Percentiles rank a stretch among this genome's conserved stretches.
Evolutionary conservation across 2,113 vertebrate species (phyloP).

Genomic region (Uria aalge): DNA sequence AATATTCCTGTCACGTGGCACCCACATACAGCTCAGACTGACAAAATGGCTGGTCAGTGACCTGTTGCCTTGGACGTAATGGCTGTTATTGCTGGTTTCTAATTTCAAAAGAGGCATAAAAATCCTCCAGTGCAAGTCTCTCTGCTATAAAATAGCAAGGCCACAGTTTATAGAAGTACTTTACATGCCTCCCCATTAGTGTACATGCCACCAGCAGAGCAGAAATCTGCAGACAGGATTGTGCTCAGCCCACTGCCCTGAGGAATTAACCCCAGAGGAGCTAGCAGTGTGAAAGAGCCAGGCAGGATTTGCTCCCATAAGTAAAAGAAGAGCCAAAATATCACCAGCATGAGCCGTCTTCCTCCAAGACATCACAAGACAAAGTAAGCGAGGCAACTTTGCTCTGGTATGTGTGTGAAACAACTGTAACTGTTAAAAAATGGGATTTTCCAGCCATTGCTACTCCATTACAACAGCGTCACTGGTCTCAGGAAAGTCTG

Average conservation of each 20-base stretch:
- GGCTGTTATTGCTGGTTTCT: slow-evolving; percentile 4
- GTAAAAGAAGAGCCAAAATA: not conserved
- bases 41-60: not conserved
- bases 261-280: not conserved
- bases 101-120: slow-evolving; percentile 28
- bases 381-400: not conserved
- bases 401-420: not conserved
- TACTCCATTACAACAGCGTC: not conserved
- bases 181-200: not conserved
- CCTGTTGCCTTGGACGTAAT: not conserved
- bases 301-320: not conserved
- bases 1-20: not conserved
- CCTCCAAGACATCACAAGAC: not conserved
- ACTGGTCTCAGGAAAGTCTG: not conserved
- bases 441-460: not conserved
- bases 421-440: not conserved
- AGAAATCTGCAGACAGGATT: not conserved
- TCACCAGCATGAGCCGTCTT: not conserved
- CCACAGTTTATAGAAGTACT: not conserved
- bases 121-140: not conserved
- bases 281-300: not conserved
- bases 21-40: not conserved
- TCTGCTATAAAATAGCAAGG: not conserved
- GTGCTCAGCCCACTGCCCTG: not conserved
- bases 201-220: not conserved